phyloP scores from a whole-genome alignment of 2,888 invertebrate genomes.

The Pachymerium ferrugineum region DNA sequence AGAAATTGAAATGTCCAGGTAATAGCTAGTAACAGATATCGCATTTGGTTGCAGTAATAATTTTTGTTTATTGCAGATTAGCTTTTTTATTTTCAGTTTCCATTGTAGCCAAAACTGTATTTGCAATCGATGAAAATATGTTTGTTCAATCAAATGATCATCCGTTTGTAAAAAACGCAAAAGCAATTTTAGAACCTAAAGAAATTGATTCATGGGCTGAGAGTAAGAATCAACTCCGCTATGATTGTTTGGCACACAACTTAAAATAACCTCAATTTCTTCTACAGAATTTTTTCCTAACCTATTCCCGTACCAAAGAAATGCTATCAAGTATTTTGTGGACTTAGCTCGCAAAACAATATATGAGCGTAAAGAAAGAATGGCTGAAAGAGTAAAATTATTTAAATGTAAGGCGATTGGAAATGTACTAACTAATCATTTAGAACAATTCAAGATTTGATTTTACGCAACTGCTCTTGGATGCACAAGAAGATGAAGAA shows the following conservation, averaged over 20 bases:
- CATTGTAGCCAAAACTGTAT: background rate
- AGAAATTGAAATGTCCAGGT: background rate
- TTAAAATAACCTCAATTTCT: background rate
- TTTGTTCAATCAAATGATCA: too few species aligned
- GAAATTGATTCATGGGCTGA: background rate
- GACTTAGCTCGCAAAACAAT: background rate
- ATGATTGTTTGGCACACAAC: background rate
- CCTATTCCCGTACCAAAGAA: background rate
- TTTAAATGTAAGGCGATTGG: background rate
- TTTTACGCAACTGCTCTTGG: background rate
- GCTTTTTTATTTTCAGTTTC: background rate
- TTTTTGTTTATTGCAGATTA: background rate
- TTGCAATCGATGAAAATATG: background rate
- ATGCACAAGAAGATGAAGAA: conserved; percentile 7
- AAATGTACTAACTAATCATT: background rate
- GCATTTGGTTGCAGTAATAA: too few species aligned
- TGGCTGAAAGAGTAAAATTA: background rate
- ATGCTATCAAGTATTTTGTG: background rate
- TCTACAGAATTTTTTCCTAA: background rate
- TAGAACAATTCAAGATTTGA: background rate
- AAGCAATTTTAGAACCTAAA: background rate
- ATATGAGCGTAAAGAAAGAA: background rate
- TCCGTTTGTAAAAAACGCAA: background rate
- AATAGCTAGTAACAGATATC: too few species aligned
- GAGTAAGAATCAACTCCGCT: background rate